phyloP scores from a whole-genome alignment of 2,113 vertebrate genomes.

The Natator depressus region DNA sequence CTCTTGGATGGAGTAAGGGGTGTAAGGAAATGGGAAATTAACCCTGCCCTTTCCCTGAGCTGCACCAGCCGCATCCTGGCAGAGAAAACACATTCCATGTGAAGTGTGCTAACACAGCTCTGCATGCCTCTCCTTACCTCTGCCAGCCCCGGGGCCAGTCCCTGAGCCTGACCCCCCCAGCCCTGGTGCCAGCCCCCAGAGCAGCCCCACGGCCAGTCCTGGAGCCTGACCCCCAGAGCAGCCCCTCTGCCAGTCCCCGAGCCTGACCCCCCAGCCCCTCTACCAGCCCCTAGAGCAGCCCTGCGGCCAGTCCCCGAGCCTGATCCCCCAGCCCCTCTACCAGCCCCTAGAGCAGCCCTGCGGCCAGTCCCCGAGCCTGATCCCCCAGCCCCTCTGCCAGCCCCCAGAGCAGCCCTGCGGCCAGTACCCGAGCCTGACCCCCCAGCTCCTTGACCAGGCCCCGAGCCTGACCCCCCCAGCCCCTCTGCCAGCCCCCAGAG shows the following conservation, averaged over 20 bases:
- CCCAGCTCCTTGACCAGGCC: background rate
- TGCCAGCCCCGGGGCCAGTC: background rate
- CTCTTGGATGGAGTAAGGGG: slow-evolving; percentile 89
- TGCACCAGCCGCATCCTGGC: slow-evolving; percentile 34
- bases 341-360: too few relatives aligned
- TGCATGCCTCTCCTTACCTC: background rate
- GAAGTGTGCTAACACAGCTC: background rate
- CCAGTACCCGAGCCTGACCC: too few relatives aligned
- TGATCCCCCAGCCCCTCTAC: background rate
- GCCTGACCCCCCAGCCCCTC: too few relatives aligned
- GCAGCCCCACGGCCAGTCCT: too few relatives aligned
- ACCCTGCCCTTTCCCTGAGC: background rate
- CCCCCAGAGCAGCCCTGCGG: too few relatives aligned
- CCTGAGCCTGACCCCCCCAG: background rate
- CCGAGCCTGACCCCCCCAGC: too few relatives aligned
- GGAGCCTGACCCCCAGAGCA: too few relatives aligned
- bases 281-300: background rate
- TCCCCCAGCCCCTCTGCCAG: too few relatives aligned
- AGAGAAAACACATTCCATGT: background rate
- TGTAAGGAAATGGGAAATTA: slow-evolving; percentile 89
- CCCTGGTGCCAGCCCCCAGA: too few relatives aligned
- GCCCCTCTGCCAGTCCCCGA: too few relatives aligned
- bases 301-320: background rate
- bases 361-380: too few relatives aligned
- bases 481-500: too few relatives aligned